A percentile compares a stretch with the other conserved stretches of the same genome.
These are phyloP conservation scores for Micrasema longulum DNA, from an alignment of 1,140 invertebrate species.

Conservation along the genomic window DNA sequence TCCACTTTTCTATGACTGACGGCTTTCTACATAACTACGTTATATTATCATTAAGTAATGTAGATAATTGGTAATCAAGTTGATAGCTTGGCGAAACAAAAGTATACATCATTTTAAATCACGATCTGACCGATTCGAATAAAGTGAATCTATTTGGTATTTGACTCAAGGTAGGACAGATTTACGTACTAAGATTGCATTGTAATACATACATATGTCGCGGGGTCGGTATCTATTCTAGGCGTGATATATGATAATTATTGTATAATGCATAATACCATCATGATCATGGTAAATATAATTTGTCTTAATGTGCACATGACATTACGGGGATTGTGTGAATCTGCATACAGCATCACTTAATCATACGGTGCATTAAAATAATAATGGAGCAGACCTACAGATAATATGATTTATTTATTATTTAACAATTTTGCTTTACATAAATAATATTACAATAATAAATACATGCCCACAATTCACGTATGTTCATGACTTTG, in stretches of 20 bases:
- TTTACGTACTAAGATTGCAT: constrained; percentile 6
- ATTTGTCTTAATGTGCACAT: constrained; percentile 23
- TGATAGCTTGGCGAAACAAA: neutral
- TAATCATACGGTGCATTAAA: too few species aligned
- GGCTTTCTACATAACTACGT: too few species aligned
- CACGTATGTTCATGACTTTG: too few species aligned
- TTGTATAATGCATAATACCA: constrained; percentile 16
- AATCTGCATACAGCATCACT: neutral
- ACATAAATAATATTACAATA: too few species aligned
- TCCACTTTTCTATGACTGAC: too few species aligned
- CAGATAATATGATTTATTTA: too few species aligned
- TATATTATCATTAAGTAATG: too few species aligned
- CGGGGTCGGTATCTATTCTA: neutral
- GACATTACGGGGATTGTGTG: constrained; percentile 2
- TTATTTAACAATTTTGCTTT: too few species aligned
- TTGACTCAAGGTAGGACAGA: constrained; percentile 9
- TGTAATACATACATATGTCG: neutral
- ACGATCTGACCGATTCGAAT: neutral
- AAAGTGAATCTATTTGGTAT: neutral
- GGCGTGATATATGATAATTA: constrained; percentile 20
- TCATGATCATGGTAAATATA: constrained; percentile 23
- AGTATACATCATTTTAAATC: neutral
- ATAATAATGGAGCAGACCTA: too few species aligned
- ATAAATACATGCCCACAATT: too few species aligned
- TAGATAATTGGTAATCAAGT: too few species aligned